A percentile compares a stretch with the other conserved stretches of the same genome.
Evolutionary conservation across 2,113 vertebrate genomes (phyloP).

Genomic region (Sinocyclocheilus rhinocerous): DNA sequence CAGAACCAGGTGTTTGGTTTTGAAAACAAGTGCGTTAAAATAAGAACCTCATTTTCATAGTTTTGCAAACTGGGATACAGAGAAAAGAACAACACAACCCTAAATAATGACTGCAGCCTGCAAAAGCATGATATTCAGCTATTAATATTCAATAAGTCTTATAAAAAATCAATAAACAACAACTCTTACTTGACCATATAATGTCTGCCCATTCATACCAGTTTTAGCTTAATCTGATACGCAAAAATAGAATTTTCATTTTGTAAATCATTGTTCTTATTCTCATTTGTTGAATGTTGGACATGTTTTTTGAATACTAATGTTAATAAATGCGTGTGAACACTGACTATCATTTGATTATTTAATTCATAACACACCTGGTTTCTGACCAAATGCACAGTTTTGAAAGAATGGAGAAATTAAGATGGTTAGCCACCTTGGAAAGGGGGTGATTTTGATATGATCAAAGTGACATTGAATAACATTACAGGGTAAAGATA

Average conservation of each 20-base stretch:
- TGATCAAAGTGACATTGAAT: neutral
- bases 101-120: slow-evolving; percentile 58
- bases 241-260: neutral
- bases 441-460: neutral
- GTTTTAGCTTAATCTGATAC: slow-evolving; percentile 22
- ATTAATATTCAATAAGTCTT: slow-evolving; percentile 58
- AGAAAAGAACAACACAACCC: slow-evolving; percentile 49
- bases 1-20: neutral
- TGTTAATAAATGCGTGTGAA: slow-evolving; percentile 41
- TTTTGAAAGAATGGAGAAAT: neutral
- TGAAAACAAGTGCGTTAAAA: slow-evolving; percentile 44
- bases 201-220: slow-evolving; percentile 9
- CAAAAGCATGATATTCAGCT: slow-evolving; percentile 69
- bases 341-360: neutral
- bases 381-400: neutral
- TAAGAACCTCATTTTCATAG: neutral
- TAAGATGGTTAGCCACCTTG: neutral
- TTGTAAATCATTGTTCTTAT: slow-evolving; percentile 26
- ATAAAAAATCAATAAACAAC: slow-evolving; percentile 21
- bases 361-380: neutral
- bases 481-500: no score
- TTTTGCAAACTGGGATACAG: slow-evolving; percentile 47
- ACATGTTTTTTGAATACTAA: slow-evolving; percentile 17
- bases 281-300: slow-evolving; percentile 14
- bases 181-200: neutral